These are phyloP conservation scores for Phyllotis vaccarum DNA, from an alignment of 2,797 vertebrate species.

Conservation along the genomic window DNA sequence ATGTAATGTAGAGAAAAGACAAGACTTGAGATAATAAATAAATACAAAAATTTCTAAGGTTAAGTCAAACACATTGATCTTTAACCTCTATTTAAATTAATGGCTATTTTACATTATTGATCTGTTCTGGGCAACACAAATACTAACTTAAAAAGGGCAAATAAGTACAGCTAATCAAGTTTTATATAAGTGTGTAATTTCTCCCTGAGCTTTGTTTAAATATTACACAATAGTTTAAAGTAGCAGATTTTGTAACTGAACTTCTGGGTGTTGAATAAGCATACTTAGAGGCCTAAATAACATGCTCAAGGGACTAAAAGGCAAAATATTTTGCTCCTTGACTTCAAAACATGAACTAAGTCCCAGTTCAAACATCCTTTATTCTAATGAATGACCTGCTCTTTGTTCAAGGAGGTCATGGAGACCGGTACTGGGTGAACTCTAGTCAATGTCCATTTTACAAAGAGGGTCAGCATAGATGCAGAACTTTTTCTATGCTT, in stretches of 20 bases:
- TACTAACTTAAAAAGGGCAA: not conserved
- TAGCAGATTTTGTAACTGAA: not conserved
- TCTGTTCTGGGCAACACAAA: not conserved
- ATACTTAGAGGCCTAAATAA: not conserved
- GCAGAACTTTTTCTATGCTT: not conserved
- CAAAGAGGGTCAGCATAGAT: not conserved
- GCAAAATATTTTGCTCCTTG: not conserved
- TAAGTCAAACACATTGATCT: not conserved
- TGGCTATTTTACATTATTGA: not conserved
- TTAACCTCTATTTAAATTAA: not conserved
- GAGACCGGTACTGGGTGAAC: not conserved
- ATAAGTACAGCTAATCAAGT: not conserved
- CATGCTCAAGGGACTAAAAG: not conserved
- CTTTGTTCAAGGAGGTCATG: not conserved
- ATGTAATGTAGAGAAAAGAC: not conserved
- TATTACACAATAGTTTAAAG: not conserved
- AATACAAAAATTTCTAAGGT: not conserved
- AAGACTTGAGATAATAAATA: not conserved
- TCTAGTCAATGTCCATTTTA: not conserved
- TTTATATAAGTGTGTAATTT: not conserved
- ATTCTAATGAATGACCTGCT: not conserved
- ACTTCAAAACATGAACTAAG: not conserved
- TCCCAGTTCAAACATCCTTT: not conserved
- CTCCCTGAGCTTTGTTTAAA: not conserved
- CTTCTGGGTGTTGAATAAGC: not conserved